Evolutionary conservation across 2,113 vertebrate genomes (phyloP).

Genomic region (Platysteira castanea): DNA sequence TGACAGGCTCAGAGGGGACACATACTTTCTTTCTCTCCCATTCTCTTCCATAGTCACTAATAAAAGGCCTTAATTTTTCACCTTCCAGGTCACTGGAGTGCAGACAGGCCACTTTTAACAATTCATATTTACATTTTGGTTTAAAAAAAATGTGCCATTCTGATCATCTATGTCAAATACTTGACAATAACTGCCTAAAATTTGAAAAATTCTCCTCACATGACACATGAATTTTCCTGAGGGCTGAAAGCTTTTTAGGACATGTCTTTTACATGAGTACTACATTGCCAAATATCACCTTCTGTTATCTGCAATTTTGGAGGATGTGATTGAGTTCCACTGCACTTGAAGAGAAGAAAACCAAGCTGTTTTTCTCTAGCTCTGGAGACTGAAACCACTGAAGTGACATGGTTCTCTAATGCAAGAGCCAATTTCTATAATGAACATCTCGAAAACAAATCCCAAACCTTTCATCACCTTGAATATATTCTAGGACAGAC

Average conservation of each 20-base stretch:
- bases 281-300: not conserved
- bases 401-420: not conserved
- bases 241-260: not conserved
- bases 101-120: not conserved
- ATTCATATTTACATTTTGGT: not conserved
- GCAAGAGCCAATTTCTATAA: not conserved
- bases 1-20: not conserved
- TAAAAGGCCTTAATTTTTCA: not conserved
- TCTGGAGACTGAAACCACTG: not conserved
- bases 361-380: not conserved
- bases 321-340: not conserved
- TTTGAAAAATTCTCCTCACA: not conserved
- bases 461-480: not conserved
- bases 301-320: not conserved
- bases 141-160: not conserved
- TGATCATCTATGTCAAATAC: not conserved
- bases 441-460: not conserved
- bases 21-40: not conserved
- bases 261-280: not conserved
- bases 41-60: not conserved
- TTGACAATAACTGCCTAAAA: not conserved
- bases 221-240: not conserved
- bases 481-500: not conserved
- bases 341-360: not conserved
- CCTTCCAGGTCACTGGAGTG: not conserved